Evolutionary conservation across 2,797 vertebrate species (phyloP), one percentile per base, ranked within the genome.

Genomic region (Salarias fasciatus): DNA sequence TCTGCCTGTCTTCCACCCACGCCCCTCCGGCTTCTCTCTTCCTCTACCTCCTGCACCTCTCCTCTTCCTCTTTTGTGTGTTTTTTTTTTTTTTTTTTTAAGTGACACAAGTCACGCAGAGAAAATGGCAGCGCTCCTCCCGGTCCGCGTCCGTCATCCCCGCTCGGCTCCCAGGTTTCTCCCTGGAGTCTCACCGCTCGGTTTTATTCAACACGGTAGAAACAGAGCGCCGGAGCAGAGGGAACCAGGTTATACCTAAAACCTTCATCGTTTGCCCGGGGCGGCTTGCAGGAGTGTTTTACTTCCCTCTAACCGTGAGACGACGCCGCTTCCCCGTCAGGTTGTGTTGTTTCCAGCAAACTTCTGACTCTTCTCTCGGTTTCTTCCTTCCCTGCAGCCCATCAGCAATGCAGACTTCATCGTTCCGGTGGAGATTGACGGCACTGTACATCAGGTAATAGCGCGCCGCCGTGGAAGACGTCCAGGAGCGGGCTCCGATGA

Each of bases 401-500:
- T 99, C 92, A 96, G 92, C 89, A 99, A 99, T 50, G 97, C 97
- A 65, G 97, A 99, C 83, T 93, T 93, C 75, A 91, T 93, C 13
- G 92, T 93, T 80, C 92, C 92, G 28, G 92, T 93, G 89, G 97
- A 99, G 90, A 99, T 98, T 53, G 97, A 99, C 91, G 97, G 97
- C 85, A 98, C 95, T 37, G 93, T 98, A 91, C 97, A 99, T 93
- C 97, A 99, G 96, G 97, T 99, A 91, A 59, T 9, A 37, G 33
- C 6, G 12, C 65, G n/a, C 45, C 15, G 18, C 69, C 14, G 11
- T 38, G 18, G 33, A 61, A 37, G 31, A 52, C 35, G 31, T 70
- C 38, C 52, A 46, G 18, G 63, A 57, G 38, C 40, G 40, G 41
- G 12, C 45, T 48, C 63, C n/a, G 63, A 54, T 69, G 30, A 69